phyloP scores from a whole-genome alignment of 2,113 vertebrate species.

The Lepus timidus region DNA sequence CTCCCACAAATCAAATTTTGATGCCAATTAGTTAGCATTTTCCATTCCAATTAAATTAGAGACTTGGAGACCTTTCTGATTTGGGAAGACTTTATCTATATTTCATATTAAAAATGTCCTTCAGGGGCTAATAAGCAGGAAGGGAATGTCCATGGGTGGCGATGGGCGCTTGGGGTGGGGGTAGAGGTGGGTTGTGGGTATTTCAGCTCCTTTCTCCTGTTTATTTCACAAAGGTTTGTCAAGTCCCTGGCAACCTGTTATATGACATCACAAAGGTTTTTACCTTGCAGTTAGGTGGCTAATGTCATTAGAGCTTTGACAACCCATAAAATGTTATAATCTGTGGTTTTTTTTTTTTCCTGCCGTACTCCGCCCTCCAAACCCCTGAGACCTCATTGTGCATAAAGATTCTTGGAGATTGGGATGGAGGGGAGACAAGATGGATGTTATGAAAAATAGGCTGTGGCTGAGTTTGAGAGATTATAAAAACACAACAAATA shows the following conservation, averaged over 20 bases:
- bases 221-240: constrained; percentile 85
- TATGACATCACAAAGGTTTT: constrained; percentile 85
- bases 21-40: constrained; percentile 92
- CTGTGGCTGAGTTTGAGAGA: constrained; percentile 61
- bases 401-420: constrained; percentile 71
- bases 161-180: constrained; percentile 60
- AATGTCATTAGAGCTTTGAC: constrained; percentile 87
- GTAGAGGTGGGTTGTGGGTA: background rate
- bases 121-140: constrained; percentile 85
- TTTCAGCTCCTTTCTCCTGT: constrained; percentile 73
- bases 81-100: constrained; percentile 87
- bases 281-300: constrained; percentile 86
- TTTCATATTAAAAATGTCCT: constrained; percentile 85
- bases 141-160: constrained; percentile 77
- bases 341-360: constrained; percentile 64
- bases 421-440: constrained; percentile 69
- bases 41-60: constrained; percentile 91
- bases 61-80: constrained; percentile 91
- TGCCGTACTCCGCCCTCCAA: constrained; percentile 4
- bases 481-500: constrained; percentile 59
- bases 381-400: constrained; percentile 71
- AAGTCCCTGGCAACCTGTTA: constrained; percentile 84
- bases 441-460: constrained; percentile 73
- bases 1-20: constrained; percentile 91
- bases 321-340: constrained; percentile 88